Base-by-base conservation (phyloP, 2,113 vertebrate species). In the Caretta caretta region DNA sequence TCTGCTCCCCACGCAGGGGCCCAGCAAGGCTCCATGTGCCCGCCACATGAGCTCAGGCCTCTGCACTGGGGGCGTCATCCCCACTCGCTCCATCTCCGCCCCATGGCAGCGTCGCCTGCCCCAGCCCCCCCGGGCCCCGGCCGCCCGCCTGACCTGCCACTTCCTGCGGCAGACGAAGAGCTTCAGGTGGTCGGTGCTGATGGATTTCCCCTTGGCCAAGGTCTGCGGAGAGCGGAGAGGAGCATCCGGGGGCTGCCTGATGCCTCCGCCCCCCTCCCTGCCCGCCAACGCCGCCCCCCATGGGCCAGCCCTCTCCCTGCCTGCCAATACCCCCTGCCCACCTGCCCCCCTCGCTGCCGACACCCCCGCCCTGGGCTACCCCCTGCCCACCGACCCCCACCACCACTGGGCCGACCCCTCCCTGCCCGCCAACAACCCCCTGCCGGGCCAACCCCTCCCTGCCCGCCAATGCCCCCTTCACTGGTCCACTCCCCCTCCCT, bases 161-260 rank as follows among this genome's bases (percentile, higher is more conserved):
- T 99, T 99, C 97, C 99, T 98, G 65, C 99, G 98, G 87, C 99
- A 99, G 79, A 99, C 98, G 97, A 99, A 99, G 48, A 99, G 99
- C 97, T 99, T 99, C n/a, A 99, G 97, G 90, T 99, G 98, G 42
- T 99, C 99, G 0, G 99, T 99, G 96, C 98, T 99, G 96, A 99
- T 99, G 78, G 98, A 98, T 84, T 99, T 99, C 2, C 99, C 99
- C 83, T 99, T 99, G 84, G 98, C 99, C 76, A 99, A 97, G 2
- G 98, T 99, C 99, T 99, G 97, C 81, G 6, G 91, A 94, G 84
- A 51, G 24, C 83, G 91, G 56, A 97, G 89, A 92, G 38, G 81
- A 48, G 54, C 75, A n/a, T 50, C 90, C 46, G 95, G 76, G 14
- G 31, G 42, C 53, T 62, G 65, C 12, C 83, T n/a, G 24, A 10